Percentiles rank a stretch among this genome's conserved stretches.
Conservation (phyloP, 1,140 invertebrate species). For the Orussus abietinus region DNA sequence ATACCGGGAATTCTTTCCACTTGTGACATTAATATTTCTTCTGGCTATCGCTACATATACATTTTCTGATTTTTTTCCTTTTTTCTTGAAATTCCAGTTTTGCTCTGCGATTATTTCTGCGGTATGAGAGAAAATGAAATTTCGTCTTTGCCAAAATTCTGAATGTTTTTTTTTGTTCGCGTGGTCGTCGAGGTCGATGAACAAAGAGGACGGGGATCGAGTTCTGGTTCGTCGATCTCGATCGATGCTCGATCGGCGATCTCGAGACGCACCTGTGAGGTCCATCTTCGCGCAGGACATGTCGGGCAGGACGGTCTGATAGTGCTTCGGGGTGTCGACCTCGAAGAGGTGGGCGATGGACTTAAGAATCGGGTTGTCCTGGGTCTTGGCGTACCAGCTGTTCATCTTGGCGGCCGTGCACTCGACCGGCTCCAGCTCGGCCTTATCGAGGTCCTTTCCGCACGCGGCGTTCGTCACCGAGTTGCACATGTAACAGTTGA, state of each 20-base stretch:
- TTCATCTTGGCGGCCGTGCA: slow-evolving; percentile 25
- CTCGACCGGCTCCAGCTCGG: slow-evolving; percentile 20
- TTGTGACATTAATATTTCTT: too few species aligned
- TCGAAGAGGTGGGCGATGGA: slow-evolving; percentile 24
- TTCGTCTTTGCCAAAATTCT: too few species aligned
- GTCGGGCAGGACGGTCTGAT: slow-evolving; percentile 6
- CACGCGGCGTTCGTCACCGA: slow-evolving; percentile 20
- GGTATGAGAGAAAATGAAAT: too few species aligned
- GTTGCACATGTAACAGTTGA: slow-evolving; percentile 41
- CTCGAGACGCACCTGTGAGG: slow-evolving; percentile 25
- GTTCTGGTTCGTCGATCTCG: not conserved
- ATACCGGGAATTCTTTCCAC: too few species aligned
- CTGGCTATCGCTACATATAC: too few species aligned
- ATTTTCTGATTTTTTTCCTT: too few species aligned
- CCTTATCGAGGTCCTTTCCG: slow-evolving; percentile 21
- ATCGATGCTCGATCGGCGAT: not conserved
- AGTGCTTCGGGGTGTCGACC: slow-evolving; percentile 20
- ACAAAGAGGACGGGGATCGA: too few species aligned
- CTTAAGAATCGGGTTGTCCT: slow-evolving; percentile 14
- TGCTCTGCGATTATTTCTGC: too few species aligned
- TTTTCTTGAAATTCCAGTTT: too few species aligned
- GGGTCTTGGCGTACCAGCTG: slow-evolving; percentile 18
- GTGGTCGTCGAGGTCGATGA: too few species aligned
- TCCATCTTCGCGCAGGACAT: slow-evolving; percentile 35
- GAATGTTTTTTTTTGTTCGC: too few species aligned